Percentiles rank a stretch among this genome's conserved stretches.
phyloP scores from a whole-genome alignment of 2,888 invertebrate species.

The Hololepta plana region DNA sequence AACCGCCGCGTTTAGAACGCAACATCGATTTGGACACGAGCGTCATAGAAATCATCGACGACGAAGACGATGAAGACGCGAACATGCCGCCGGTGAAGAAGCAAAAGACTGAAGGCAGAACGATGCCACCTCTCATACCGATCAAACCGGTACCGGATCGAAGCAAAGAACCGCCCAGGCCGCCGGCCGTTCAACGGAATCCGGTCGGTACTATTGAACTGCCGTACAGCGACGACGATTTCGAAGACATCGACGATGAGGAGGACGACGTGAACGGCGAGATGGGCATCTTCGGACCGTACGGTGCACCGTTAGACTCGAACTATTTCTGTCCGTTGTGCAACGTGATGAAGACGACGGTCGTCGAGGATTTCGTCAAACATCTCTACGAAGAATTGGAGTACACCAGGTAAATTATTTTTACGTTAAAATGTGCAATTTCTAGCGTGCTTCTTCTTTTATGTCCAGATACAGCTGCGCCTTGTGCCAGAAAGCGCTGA shows the following conservation, averaged over 20 bases:
- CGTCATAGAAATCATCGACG: constrained; percentile 4
- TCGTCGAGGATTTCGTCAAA: constrained; percentile 38
- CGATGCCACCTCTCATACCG: neutral
- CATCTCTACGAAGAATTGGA: constrained; percentile 50
- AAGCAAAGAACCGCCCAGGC: too few species aligned
- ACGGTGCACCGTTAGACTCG: constrained; percentile 34
- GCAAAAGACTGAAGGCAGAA: neutral
- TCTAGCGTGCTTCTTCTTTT: too few species aligned
- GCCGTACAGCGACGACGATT: constrained; percentile 3
- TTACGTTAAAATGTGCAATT: too few species aligned
- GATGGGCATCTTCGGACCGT: constrained; percentile 16
- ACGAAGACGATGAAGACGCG: constrained; percentile 4
- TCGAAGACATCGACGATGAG: constrained; percentile 7
- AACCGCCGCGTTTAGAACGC: too few species aligned
- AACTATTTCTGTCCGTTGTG: constrained; percentile 44
- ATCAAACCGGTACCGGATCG: too few species aligned
- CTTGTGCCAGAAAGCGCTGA: too few species aligned
- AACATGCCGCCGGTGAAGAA: constrained; percentile 8
- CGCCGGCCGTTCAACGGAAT: constrained; percentile 7
- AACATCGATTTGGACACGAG: constrained; percentile 6
- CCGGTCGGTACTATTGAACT: constrained; percentile 1
- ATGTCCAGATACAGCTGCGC: too few species aligned
- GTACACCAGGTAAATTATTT: too few species aligned
- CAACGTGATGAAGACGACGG: constrained; percentile 34
- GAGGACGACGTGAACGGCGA: constrained; percentile 10